Evolutionary conservation across 2,888 invertebrate species (phyloP).

Genomic region (Allolobophora icterica): DNA sequence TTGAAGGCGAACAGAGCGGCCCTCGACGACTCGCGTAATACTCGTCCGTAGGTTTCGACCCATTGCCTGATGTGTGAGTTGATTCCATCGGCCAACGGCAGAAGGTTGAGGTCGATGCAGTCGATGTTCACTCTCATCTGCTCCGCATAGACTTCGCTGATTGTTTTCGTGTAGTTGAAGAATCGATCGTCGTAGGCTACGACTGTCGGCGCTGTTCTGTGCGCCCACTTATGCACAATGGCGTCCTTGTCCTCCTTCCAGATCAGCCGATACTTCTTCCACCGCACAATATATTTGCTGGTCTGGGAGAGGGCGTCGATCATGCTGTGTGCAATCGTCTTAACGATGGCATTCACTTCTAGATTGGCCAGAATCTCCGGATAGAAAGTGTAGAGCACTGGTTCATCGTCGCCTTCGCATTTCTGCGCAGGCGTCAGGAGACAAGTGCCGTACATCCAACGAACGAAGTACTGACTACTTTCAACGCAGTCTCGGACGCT

Average conservation of each 20-base stretch:
- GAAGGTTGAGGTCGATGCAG: constrained; percentile 73
- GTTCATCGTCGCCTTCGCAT: constrained; percentile 71
- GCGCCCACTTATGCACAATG: constrained; percentile 37
- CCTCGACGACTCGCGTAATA: constrained; percentile 74
- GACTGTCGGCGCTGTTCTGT: constrained; percentile 32
- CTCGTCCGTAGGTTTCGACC: constrained; percentile 77
- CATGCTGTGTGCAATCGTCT: constrained; percentile 75
- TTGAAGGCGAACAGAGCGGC: constrained; percentile 75
- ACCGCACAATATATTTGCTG: constrained; percentile 71
- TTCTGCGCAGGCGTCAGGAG: constrained; percentile 75
- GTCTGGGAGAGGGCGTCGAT: constrained; percentile 74
- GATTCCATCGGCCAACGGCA: constrained; percentile 75
- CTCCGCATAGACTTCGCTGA: constrained; percentile 49
- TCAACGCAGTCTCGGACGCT: constrained; percentile 80
- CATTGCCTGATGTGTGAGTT: constrained; percentile 80
- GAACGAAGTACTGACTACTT: constrained; percentile 74
- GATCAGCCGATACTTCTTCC: constrained; percentile 64
- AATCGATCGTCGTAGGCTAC: constrained; percentile 34
- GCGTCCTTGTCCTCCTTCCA: constrained; percentile 65
- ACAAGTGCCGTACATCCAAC: constrained; percentile 87
- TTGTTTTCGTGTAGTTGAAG: constrained; percentile 29
- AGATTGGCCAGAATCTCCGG: constrained; percentile 79
- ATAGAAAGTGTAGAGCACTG: constrained; percentile 78
- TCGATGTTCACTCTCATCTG: constrained; percentile 58
- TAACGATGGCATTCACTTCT: constrained; percentile 65